These are phyloP conservation scores for Megastigmus dorsalis DNA, from an alignment of 2,888 invertebrate genomes.

Conservation along the genomic window DNA sequence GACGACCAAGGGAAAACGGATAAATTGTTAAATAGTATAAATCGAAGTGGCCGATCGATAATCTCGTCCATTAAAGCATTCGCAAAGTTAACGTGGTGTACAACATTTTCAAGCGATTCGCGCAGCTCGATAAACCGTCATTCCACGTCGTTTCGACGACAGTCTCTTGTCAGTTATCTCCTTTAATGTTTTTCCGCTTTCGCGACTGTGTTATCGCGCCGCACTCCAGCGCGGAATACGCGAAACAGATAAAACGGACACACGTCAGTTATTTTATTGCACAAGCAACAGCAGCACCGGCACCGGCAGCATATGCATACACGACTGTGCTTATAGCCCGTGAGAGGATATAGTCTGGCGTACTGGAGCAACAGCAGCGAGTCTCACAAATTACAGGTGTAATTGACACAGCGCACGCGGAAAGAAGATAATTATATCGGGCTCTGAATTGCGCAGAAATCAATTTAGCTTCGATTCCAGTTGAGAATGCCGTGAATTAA, in stretches of 20 bases:
- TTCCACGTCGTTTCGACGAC: slow-evolving; percentile 37
- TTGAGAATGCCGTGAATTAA: slow-evolving; percentile 30
- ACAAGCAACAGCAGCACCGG: too few relatives aligned
- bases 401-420: slow-evolving; percentile 45
- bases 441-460: slow-evolving; percentile 42
- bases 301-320: not conserved
- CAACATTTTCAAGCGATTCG: slow-evolving; percentile 12
- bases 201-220: slow-evolving; percentile 22
- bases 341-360: not conserved
- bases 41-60: slow-evolving; percentile 29
- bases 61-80: slow-evolving; percentile 30
- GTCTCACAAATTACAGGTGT: slow-evolving; percentile 49
- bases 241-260: slow-evolving; percentile 41
- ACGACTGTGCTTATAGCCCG: not conserved
- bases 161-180: slow-evolving; percentile 46
- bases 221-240: slow-evolving; percentile 40
- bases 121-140: slow-evolving; percentile 41
- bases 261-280: slow-evolving; percentile 46
- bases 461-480: slow-evolving; percentile 43
- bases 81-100: not conserved
- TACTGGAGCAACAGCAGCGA: too few relatives aligned
- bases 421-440: slow-evolving; percentile 48
- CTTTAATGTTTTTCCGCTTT: slow-evolving; percentile 50
- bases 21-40: slow-evolving; percentile 46
- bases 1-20: slow-evolving; percentile 17